Evolutionary conservation across 1,140 invertebrate species (phyloP), one percentile per base, ranked within the genome.

Genomic region (Aphaenogaster floridana): DNA sequence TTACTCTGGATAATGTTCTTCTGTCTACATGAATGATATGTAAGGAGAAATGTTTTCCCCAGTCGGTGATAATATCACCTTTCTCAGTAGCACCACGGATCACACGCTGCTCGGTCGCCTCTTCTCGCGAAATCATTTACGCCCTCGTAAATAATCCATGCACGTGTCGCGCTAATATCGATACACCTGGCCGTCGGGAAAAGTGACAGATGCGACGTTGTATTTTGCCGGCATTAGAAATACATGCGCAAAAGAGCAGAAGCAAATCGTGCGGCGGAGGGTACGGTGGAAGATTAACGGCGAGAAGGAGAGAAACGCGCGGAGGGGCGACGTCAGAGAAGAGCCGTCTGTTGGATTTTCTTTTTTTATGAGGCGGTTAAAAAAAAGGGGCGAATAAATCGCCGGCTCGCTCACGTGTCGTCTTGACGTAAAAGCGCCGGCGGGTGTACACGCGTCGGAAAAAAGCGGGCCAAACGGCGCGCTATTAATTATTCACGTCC

Each of bases 401-500:
- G 86, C 90, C 64, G 93, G 91, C 93, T 89, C 84, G 80, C 90
- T 93, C 93, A 93, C 93, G 93, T 94, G 94, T 94, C 64, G 85
- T 86, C 79, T 85, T 85, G 84, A 86, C 86, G 88, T 92, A 92
- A 92, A 93, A 90, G 78, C 83, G 63, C 88, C 45, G 15, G 72
- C 69, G 71, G 79, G 78, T 89, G 68, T 61, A 45, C 52, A 69
- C 48, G 39, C 21, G 66, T 45, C 50, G 34, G 15, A 83, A 59
- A 74, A 76, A 91, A 87, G 57, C 88, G n/a, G 84, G 89, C 83
- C 89, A 87, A 28, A 87, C 87, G 78, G 72, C 63, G 76, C 66
- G 87, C 85, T 85, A 91, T 91, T 91, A 91, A 91, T 91, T 91
- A 91, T 91, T 91, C 90, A 87, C 87, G 87, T 91, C 69, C 76